phyloP scores from a whole-genome alignment of 2,797 vertebrate species.

The Scyliorhinus canicula region DNA sequence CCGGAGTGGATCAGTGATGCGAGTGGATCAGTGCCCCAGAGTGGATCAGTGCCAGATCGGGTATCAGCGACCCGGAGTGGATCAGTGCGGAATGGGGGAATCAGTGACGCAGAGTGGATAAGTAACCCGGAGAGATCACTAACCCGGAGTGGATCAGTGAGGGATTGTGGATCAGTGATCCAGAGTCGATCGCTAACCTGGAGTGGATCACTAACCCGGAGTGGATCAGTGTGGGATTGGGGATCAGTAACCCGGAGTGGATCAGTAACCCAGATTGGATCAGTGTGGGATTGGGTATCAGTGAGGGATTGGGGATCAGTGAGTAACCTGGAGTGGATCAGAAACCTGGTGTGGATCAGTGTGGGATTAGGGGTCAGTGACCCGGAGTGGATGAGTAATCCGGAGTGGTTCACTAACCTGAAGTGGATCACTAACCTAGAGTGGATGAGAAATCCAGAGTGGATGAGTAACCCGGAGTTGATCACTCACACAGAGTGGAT shows the following conservation, averaged over 20 bases:
- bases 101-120: not conserved
- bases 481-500: too few relatives aligned
- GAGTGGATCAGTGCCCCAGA: too few relatives aligned
- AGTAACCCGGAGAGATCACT: not conserved
- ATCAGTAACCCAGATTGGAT: too few relatives aligned
- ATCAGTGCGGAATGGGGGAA: not conserved
- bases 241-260: not conserved
- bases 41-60: not conserved
- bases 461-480: too few relatives aligned
- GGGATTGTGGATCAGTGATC: too few relatives aligned
- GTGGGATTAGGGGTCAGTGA: not conserved
- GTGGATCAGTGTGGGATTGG: not conserved
- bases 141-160: not conserved
- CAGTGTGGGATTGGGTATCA: too few relatives aligned
- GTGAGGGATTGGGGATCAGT: too few relatives aligned
- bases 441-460: too few relatives aligned
- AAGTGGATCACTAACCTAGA: not conserved
- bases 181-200: not conserved
- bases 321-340: not conserved
- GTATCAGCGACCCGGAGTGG: not conserved
- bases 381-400: not conserved
- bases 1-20: too few relatives aligned
- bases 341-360: too few relatives aligned
- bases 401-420: not conserved
- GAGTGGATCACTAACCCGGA: not conserved